Evolutionary conservation across 2,113 vertebrate species (phyloP).

Genomic region (Nicator chloris): DNA sequence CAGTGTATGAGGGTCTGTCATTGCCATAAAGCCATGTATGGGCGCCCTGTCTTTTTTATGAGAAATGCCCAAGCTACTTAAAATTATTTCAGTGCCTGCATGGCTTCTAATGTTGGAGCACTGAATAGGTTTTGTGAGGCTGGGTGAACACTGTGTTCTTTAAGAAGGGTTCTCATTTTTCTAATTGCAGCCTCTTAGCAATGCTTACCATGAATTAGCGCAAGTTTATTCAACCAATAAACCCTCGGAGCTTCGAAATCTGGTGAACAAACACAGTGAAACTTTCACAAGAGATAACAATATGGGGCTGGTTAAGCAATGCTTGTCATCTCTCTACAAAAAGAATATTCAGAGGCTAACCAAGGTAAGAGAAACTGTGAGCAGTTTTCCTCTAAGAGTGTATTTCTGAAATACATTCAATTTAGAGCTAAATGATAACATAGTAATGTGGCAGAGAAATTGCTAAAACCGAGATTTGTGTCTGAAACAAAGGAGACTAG

Average conservation of each 20-base stretch:
- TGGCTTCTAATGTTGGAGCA: neutral
- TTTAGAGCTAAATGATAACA: neutral
- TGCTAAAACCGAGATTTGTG: neutral
- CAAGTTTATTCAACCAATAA: conserved; percentile 98
- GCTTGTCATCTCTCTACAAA: conserved; percentile 97
- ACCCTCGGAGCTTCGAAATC: conserved; percentile 87
- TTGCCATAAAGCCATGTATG: neutral
- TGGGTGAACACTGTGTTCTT: neutral
- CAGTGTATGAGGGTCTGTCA: neutral
- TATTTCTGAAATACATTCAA: neutral
- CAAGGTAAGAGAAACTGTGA: conserved; percentile 78
- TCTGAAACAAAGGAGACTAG: neutral
- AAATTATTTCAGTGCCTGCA: neutral
- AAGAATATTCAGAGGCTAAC: conserved; percentile 99
- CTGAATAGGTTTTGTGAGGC: neutral
- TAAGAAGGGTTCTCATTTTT: neutral
- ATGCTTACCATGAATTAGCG: conserved; percentile 95
- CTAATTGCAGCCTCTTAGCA: conserved; percentile 90
- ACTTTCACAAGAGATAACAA: conserved; percentile 94
- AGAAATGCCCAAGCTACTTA: neutral
- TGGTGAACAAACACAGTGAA: conserved; percentile 95
- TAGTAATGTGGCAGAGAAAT: neutral
- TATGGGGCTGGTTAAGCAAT: conserved; percentile 96
- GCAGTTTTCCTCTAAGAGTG: neutral
- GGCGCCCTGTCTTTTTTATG: neutral